Percentiles rank a stretch among this genome's conserved stretches.
These are phyloP conservation scores for Andricus quercusramuli DNA, from an alignment of 2,888 invertebrate species.

Conservation along the genomic window DNA sequence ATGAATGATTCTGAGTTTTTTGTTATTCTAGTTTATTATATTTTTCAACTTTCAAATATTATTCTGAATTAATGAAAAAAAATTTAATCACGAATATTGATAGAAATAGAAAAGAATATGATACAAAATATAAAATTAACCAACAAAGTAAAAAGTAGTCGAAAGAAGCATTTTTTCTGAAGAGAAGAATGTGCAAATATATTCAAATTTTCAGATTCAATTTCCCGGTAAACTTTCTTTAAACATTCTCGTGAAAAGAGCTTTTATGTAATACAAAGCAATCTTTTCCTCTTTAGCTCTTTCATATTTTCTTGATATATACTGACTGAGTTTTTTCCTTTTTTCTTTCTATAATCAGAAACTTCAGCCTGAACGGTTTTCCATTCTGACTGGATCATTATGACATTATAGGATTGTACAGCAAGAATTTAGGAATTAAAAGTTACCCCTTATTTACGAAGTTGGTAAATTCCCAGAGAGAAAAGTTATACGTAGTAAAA, in stretches of 20 bases:
- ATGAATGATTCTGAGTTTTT: too few species aligned
- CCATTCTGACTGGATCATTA: background rate
- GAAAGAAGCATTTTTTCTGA: background rate
- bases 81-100: too few species aligned
- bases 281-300: background rate
- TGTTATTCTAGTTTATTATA: too few species aligned
- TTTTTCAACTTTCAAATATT: background rate
- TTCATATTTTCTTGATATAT: background rate
- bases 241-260: background rate
- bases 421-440: background rate
- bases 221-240: background rate
- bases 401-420: background rate
- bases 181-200: background rate
- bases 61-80: too few species aligned
- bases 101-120: too few species aligned
- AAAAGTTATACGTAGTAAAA: too few species aligned
- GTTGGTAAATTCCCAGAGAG: background rate
- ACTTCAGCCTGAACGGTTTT: background rate
- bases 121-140: background rate
- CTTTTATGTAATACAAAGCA: background rate
- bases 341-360: background rate
- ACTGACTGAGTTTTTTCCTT: conserved; percentile 1
- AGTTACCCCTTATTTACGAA: background rate
- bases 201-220: background rate
- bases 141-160: background rate